Conservation (phyloP, 2,113 vertebrate genomes). For the Megaceryle maxima region DNA sequence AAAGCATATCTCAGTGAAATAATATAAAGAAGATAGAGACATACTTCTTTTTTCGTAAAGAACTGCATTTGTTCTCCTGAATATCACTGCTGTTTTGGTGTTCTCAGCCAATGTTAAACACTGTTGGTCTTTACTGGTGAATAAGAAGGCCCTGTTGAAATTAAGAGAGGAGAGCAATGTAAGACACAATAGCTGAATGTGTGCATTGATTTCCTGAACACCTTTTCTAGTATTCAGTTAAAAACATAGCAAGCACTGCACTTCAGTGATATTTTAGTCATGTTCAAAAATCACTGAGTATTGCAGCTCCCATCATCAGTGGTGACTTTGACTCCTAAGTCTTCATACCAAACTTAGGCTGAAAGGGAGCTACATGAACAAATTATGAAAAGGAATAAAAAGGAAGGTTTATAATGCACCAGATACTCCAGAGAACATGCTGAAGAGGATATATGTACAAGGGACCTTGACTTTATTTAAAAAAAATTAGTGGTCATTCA, state of each 20-base stretch:
- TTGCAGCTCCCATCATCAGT: background rate
- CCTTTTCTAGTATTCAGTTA: background rate
- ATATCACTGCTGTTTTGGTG: slow-evolving; percentile 45
- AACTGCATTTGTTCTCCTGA: slow-evolving; percentile 55
- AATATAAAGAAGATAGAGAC: background rate
- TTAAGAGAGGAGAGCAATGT: background rate
- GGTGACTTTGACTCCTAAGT: background rate
- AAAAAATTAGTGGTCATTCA: background rate
- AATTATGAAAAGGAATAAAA: background rate
- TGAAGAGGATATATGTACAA: background rate
- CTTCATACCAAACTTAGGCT: background rate
- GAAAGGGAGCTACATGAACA: background rate
- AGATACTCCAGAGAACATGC: background rate
- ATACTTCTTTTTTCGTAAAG: slow-evolving; percentile 70
- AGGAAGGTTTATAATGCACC: background rate
- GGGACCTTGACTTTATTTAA: background rate
- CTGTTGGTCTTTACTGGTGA: slow-evolving; percentile 64
- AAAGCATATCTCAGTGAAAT: background rate
- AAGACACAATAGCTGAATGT: background rate
- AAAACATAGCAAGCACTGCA: background rate
- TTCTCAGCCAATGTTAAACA: slow-evolving; percentile 60
- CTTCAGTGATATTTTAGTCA: background rate
- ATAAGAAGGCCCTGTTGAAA: slow-evolving; percentile 67
- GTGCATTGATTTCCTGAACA: background rate
- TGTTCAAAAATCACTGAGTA: background rate